A percentile compares a stretch with the other conserved stretches of the same genome.
Evolutionary conservation across 2,113 vertebrate species (phyloP).

Genomic region (Bungarus multicinctus): DNA sequence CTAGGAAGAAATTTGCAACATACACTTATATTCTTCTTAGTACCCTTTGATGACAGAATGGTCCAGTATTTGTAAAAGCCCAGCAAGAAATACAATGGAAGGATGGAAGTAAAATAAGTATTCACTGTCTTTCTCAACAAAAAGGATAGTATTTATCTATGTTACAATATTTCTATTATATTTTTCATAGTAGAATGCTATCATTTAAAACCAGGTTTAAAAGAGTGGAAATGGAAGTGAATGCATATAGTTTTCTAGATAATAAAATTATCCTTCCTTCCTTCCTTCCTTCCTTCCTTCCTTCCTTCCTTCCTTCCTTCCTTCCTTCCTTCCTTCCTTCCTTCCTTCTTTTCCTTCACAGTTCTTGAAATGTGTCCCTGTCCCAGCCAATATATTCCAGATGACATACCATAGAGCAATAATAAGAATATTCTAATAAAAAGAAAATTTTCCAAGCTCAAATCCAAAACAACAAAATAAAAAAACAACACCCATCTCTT

Average conservation of each 20-base stretch:
- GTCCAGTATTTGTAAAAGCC: background rate
- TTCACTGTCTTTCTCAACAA: background rate
- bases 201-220: too few species aligned
- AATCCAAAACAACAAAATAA: background rate
- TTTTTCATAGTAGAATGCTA: background rate
- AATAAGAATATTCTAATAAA: background rate
- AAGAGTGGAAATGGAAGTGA: background rate
- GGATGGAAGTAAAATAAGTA: background rate
- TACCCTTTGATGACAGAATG: background rate
- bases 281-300: too few species aligned
- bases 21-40: background rate
- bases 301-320: too few species aligned
- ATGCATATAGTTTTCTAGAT: background rate
- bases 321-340: too few species aligned
- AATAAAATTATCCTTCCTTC: background rate
- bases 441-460: background rate
- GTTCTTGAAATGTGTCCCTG: background rate
- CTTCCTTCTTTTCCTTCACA: background rate
- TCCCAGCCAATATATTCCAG: background rate
- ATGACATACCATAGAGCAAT: background rate
- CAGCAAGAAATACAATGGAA: background rate
- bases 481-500: background rate
- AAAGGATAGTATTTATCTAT: background rate
- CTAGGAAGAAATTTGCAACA: background rate
- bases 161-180: background rate